Percentiles rank a stretch among this genome's conserved stretches.
These are phyloP conservation scores for Callosobruchus maculatus DNA, from an alignment of 2,888 invertebrate species.

Conservation along the genomic window DNA sequence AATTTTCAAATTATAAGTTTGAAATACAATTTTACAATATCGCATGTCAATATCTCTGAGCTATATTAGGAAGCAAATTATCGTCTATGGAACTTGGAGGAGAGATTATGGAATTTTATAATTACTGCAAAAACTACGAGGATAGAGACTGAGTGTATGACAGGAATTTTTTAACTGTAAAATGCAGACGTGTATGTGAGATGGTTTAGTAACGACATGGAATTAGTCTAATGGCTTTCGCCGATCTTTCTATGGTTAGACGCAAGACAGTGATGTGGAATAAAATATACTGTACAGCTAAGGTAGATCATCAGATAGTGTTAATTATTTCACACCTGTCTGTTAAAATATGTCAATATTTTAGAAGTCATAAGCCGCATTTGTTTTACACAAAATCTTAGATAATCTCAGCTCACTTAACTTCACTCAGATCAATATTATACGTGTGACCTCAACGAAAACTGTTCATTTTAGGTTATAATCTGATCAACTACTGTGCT, in stretches of 20 bases:
- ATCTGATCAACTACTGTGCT: no score
- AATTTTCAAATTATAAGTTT: constrained; percentile 43
- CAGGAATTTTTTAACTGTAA: neutral
- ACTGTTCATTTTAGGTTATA: no score
- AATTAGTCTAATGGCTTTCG: neutral
- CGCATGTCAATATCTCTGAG: constrained; percentile 42
- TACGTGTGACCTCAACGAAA: no score
- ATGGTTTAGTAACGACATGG: neutral
- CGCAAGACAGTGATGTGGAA: neutral
- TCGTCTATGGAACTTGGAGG: constrained; percentile 22
- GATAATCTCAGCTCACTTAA: no score
- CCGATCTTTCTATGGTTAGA: neutral
- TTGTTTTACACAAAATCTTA: no score
- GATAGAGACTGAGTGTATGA: neutral
- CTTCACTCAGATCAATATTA: no score
- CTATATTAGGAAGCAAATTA: constrained; percentile 38
- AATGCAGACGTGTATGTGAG: neutral
- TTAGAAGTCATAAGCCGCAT: no score
- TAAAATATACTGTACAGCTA: no score
- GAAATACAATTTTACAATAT: constrained; percentile 44
- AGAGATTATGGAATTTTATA: constrained; percentile 14
- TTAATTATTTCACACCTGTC: no score
- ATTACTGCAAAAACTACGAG: neutral
- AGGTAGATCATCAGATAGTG: no score
- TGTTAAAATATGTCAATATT: no score